Conservation (phyloP, 2,113 vertebrate species). For the Burhinus oedicnemus region DNA sequence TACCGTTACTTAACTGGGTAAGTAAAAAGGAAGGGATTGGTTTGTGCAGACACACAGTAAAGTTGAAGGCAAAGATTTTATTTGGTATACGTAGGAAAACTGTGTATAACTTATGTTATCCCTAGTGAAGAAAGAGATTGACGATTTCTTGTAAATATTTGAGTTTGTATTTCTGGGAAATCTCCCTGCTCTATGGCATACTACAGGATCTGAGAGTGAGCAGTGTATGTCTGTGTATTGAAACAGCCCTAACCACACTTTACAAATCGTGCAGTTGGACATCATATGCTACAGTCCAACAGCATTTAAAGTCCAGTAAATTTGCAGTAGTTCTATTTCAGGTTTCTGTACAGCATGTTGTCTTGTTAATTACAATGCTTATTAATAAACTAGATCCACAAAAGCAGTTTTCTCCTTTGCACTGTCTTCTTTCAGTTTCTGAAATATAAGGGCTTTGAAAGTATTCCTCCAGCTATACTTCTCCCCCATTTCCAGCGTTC, state of each 20-base stretch:
- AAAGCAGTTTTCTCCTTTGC: constrained; percentile 36
- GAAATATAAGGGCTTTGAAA: neutral
- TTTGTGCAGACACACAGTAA: constrained; percentile 57
- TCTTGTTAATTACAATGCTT: constrained; percentile 75
- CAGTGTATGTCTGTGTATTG: constrained; percentile 57
- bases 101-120: constrained; percentile 71
- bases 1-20: neutral
- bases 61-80: constrained; percentile 74
- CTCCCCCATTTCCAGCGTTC: neutral
- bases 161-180: constrained; percentile 70
- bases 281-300: constrained; percentile 11
- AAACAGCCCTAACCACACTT: constrained; percentile 53
- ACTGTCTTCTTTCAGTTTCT: neutral
- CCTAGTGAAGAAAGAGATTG: constrained; percentile 66
- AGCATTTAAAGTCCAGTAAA: constrained; percentile 60
- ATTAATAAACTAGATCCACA: constrained; percentile 79
- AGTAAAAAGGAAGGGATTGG: neutral
- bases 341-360: constrained; percentile 79
- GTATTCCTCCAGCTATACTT: neutral
- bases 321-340: constrained; percentile 71
- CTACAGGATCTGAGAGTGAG: constrained; percentile 65
- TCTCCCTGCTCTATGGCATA: constrained; percentile 62
- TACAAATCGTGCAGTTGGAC: constrained; percentile 32
- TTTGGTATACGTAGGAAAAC: constrained; percentile 64
- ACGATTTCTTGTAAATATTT: constrained; percentile 71